Base-by-base conservation (phyloP, 2,113 vertebrate species). In the Anser cygnoides region DNA sequence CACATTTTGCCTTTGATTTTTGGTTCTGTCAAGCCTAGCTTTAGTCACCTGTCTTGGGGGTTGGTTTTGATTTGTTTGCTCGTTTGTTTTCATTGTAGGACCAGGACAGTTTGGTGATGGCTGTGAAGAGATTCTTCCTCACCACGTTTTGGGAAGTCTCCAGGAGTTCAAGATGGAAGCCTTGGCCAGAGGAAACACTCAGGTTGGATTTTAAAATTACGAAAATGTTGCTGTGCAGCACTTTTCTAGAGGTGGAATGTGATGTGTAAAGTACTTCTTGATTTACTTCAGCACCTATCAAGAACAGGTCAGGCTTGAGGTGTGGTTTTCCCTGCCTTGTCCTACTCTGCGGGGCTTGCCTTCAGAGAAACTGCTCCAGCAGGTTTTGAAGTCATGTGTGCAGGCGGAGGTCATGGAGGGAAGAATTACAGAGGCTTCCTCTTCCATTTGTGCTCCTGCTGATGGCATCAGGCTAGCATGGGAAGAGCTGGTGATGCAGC, bases 131-230 rank as follows among this genome's bases (percentile, higher is more conserved):
- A 94, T 99, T 93, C 98, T 99, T 87, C 98, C 99, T 12, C 99
- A 99, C 93, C 98, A 98, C 90, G 98, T 99, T 90, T 96, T 99
- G 97, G 99, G 99, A 88, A 98, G 90, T 87, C 97, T 99, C 62
- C 97, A 98, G 81, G 98, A 99, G 80, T 98, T 99, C 44, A 98
- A 79, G 95, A 97, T 79, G 91, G 99, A 98, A 94, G 98, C 98
- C 71, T 63, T 98, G 89, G 95, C 97, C 85, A 98, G 97, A 96
- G 98, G 98, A 85, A 98, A 99, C 54, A 80, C 80, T 28, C 96
- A 98, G 98, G 99, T 99, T 88, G 14, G 95, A 96, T 90, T 76
- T 49, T 22, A 10, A 71, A 87, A 37, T 92, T 39, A 35, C 1
- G 0, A 58, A 65, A 85, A 39, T 25, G 44, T n/a, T 86, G 68